Base-by-base conservation (phyloP, 2,113 vertebrate genomes). In the Peucedramus taeniatus region DNA sequence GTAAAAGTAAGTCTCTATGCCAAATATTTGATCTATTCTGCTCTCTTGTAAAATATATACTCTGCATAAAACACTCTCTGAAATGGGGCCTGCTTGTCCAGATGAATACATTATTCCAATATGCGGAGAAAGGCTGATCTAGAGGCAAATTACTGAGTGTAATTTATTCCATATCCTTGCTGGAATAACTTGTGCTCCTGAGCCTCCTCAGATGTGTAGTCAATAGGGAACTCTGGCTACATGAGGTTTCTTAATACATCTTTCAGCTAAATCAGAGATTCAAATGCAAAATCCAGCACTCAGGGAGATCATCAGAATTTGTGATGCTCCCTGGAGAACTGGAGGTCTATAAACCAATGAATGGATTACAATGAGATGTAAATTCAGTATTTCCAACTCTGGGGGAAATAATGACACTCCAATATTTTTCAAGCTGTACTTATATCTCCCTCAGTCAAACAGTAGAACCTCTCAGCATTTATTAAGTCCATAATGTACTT, bases 241-340 rank as follows among this genome's bases (percentile, higher is more conserved):
- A 94, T 94, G 76, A 96, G 90, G 76, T 77, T 90, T 96, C 93
- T 96, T 91, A 94, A 88, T 51, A 87, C 56, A 83, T 69, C 93
- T 97, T 95, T 96, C 96, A 96, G 96, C 64, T 95, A 98, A 97
- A 97, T 97, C 93, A 97, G 95, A 97, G 90, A 88, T 82, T 91
- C 92, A 94, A 91, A 87, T 94, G 61, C 86, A 94, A 80, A 93
- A 95, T 95, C 85, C 79, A 77, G 64, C 87, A 97, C 83, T 92
- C 79, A 82, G 94, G 94, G 96, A 84, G 70, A 92, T 83, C 61
- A 80, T 95, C 90, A 90, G 90, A 97, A 88, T 94, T 76, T 96
- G 28, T 88, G 89, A 56, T 95, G 83, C 31, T 97, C 96, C 87
- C 95, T 88, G 47, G 87, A 96, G 96, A 95, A 60, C 37, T 10